Base-by-base conservation (phyloP, 53 echinoderm and acorn worm species). In the Pentamera pediparva region DNA sequence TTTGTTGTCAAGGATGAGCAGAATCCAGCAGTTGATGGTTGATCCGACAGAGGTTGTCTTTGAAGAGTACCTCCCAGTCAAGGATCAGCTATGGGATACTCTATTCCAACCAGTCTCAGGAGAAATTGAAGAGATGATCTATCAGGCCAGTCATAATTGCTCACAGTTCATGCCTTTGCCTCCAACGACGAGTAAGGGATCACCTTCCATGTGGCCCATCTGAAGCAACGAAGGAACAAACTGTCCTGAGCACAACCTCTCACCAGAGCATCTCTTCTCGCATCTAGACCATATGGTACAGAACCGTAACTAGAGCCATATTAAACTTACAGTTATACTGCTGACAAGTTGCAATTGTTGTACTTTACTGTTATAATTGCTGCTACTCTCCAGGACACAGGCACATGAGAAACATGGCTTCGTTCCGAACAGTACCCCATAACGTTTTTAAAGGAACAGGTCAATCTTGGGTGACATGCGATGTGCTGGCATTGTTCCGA, bases 1-100 rank as follows among this genome's bases (percentile, higher is more conserved):
- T n/a, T n/a, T n/a, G n/a, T n/a, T n/a, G n/a, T 35, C 37, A 9
- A 20, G 61, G 15, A 4, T 19, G 7, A 41, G 76, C 0, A 82
- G 76, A 76, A 56, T 82, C 19, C 24, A 75, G 13, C 75, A 82
- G 37, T 76, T 62, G 76, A 82, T 82, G 82, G 54, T 76, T 13
- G 85, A 80, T 54, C 82, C 65, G 38, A 65, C 38, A 30, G 75
- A 63, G 17, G 1, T 82, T 1, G 53, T 81, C 2, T 81, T 81
- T 39, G 31, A 47, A 75, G 75, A 85, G 27, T 75, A 80, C 10
- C 85, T 80, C 27, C 80, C 80, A 6, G 34, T 22, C 9, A 80
- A 75, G 34, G 37, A 85, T 80, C 63, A 57, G 13, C 2, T 80
- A 17, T 74, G 79, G 28, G 34, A 72, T 72, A 21, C 51, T 28